Conservation (phyloP, 2,888 invertebrate species). For the Tiliacea citrago region DNA sequence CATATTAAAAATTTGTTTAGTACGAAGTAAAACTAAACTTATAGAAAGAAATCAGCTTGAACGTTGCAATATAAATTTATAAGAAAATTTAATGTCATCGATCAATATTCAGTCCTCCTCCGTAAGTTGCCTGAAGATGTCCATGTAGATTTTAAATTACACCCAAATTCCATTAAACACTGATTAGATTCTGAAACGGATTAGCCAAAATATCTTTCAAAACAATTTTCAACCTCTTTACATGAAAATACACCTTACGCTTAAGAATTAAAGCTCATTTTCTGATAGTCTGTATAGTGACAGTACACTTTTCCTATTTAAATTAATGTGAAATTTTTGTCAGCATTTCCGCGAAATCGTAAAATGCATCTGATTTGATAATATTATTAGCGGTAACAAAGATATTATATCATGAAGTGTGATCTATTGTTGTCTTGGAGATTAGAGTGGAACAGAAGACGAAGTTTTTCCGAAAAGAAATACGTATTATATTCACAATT, state of each 20-base stretch:
- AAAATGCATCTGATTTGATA: constrained; percentile 54
- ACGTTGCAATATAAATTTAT: background rate
- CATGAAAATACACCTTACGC: constrained; percentile 27
- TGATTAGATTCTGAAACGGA: constrained; percentile 58
- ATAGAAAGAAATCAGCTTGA: background rate
- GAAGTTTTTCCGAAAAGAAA: too few relatives aligned
- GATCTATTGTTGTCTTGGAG: constrained; percentile 4
- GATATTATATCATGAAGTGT: constrained; percentile 25
- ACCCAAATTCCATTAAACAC: constrained; percentile 52
- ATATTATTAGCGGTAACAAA: constrained; percentile 15
- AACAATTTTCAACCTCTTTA: background rate
- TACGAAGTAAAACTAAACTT: background rate
- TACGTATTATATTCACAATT: too few relatives aligned
- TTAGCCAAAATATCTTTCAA: constrained; percentile 31
- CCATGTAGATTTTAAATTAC: constrained; percentile 50
- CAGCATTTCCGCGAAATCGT: constrained; percentile 60
- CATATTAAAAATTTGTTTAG: background rate
- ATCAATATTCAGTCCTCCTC: constrained; percentile 24
- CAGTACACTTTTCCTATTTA: constrained; percentile 7
- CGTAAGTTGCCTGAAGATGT: constrained; percentile 34
- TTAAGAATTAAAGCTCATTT: constrained; percentile 26
- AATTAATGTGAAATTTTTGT: constrained; percentile 25
- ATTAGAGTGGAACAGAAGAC: too few relatives aligned
- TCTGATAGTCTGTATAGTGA: background rate
- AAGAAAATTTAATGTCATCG: constrained; percentile 10